Evolutionary conservation across 2,797 vertebrate species (phyloP).

Genomic region (Sphenodon punctatus): DNA sequence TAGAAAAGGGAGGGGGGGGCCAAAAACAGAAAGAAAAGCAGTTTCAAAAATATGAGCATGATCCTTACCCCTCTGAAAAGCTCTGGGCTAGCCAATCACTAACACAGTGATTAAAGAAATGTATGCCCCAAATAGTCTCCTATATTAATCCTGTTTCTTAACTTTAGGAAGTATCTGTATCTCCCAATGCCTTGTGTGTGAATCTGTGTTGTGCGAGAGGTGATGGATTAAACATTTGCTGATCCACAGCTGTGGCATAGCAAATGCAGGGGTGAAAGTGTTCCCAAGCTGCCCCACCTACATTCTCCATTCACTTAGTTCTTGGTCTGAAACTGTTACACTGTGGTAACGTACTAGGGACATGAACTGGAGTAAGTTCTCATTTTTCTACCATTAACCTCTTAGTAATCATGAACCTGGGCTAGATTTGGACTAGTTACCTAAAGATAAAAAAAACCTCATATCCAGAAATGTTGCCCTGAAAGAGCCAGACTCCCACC

Average conservation of each 20-base stretch:
- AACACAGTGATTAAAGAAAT: neutral
- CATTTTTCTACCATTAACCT: neutral
- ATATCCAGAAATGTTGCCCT: neutral
- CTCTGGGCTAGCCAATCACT: neutral
- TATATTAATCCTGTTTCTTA: neutral
- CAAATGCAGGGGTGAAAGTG: too few species aligned
- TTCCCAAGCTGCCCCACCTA: too few species aligned
- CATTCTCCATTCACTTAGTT: too few species aligned
- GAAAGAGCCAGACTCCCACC: neutral
- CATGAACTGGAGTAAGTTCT: neutral
- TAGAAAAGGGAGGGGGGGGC: neutral
- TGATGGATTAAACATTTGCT: too few species aligned
- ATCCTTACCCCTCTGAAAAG: neutral
- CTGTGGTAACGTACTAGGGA: neutral
- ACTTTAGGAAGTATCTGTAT: neutral
- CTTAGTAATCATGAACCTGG: neutral
- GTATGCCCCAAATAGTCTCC: neutral
- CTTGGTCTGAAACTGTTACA: neutral
- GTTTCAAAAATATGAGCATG: neutral
- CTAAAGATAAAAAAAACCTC: neutral
- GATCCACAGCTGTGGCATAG: too few species aligned
- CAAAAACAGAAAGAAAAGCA: neutral
- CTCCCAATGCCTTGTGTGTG: too few species aligned
- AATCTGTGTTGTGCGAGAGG: too few species aligned
- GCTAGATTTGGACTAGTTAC: neutral